Base-by-base conservation (phyloP, 2,888 invertebrate genomes). In the Yponomeuta evonymella region DNA sequence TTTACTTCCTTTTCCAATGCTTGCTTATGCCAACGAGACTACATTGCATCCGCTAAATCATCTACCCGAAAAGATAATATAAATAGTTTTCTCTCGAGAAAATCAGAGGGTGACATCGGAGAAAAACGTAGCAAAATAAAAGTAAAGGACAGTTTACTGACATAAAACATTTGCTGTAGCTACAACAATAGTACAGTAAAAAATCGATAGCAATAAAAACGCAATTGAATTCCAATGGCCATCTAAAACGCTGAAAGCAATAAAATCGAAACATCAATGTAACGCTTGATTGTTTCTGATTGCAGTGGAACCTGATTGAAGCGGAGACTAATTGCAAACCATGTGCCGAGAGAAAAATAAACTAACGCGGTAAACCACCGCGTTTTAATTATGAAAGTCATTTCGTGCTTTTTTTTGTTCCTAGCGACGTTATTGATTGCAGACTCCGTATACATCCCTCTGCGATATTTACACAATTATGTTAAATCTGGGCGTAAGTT, bases 401-500 rank as follows among this genome's bases (percentile, higher is more conserved):
- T 58, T 58, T 58, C 15, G 51, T 58, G 51, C 51, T 58, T 15
- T 58, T 15, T 58, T 9, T 58, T 58, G 15, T 58, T 58, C 51
- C 15, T 15, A 5, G 51, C 51, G 51, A 58, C 51, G 51, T 12
- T 58, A 58, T 58, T 58, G 15, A 12, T 72, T 74, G 74, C 73
- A 72, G 51, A 58, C 73, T 15, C 63, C 30, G 2, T 74, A 43
- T 65, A 30, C 72, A 23, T 72, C 72, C 9, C 29, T 30, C 9
- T 63, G 62, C 36, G 29, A 51, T 58, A 51, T 71, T 69, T 75
- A 23, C 86, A 90, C 71, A 84, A 91, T 75, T 90, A 91, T 75
- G 86, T 90, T 1, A 88, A 81, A 76, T 84, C 88, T 78, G 91
- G 90, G 74, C 89, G 91, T 91, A 78, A 85, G 91, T 89, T 65